Conservation (phyloP, 2,797 vertebrate genomes). For the Steatocranus sp. region DNA sequence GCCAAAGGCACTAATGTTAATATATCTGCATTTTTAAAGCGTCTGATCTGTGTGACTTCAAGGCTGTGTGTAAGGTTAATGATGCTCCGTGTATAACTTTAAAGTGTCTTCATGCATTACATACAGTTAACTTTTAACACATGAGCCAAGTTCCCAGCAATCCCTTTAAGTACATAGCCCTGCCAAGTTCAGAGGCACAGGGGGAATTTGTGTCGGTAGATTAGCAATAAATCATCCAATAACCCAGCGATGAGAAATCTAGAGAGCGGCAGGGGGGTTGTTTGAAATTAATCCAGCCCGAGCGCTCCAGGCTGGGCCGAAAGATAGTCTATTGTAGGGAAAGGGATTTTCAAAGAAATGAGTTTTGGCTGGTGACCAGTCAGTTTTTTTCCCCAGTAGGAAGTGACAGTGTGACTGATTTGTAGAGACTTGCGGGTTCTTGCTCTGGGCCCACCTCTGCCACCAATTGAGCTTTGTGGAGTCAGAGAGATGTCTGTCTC, state of each 20-base stretch:
- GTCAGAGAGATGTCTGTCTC: slow-evolving; percentile 63
- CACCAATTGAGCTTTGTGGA: slow-evolving; percentile 45
- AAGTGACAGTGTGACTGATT: slow-evolving; percentile 69
- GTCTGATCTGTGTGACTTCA: slow-evolving; percentile 4
- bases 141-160: slow-evolving; percentile 52
- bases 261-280: slow-evolving; percentile 43
- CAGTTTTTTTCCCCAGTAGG: slow-evolving; percentile 9
- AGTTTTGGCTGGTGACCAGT: slow-evolving; percentile 66
- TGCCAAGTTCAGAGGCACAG: slow-evolving; percentile 66
- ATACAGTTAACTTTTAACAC: slow-evolving; percentile 45
- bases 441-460: slow-evolving; percentile 58
- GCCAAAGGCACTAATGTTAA: slow-evolving; percentile 30
- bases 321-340: slow-evolving; percentile 59
- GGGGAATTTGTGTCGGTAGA: slow-evolving; percentile 71
- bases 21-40: slow-evolving; percentile 16
- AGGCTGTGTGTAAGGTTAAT: slow-evolving; percentile 30
- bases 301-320: slow-evolving; percentile 45
- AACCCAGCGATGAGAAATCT: slow-evolving; percentile 65
- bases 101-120: slow-evolving; percentile 24
- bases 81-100: slow-evolving; percentile 21
- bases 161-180: slow-evolving; percentile 62
- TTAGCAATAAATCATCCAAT: slow-evolving; percentile 76
- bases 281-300: slow-evolving; percentile 66
- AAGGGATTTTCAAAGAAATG: slow-evolving; percentile 64
- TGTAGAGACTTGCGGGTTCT: slow-evolving; percentile 55